Percentiles rank a stretch among this genome's conserved stretches.
phyloP scores from a whole-genome alignment of 2,888 invertebrate species.

The Leptothorax acervorum region DNA sequence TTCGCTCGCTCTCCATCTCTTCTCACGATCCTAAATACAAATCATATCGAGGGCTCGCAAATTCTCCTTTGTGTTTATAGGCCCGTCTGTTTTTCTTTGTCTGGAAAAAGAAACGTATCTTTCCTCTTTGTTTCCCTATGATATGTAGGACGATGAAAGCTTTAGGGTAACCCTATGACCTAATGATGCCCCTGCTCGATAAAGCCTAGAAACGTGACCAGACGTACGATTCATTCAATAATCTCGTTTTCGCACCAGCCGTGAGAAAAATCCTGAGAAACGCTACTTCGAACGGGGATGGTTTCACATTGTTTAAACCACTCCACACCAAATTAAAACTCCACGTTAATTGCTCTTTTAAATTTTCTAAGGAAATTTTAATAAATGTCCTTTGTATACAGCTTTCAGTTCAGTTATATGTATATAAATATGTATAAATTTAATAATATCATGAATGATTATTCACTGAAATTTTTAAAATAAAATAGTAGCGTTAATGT shows the following conservation, averaged over 20 bases:
- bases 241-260: slow-evolving; percentile 27
- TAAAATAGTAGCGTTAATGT: background rate
- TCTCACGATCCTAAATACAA: slow-evolving; percentile 22
- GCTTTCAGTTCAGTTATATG: background rate
- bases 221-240: slow-evolving; percentile 42
- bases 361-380: background rate
- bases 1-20: slow-evolving; percentile 14
- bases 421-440: slow-evolving; percentile 1
- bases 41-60: slow-evolving; percentile 19
- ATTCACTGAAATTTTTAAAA: background rate
- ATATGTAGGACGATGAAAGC: slow-evolving; percentile 81
- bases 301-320: background rate
- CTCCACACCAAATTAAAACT: background rate
- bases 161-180: slow-evolving; percentile 72
- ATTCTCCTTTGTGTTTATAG: slow-evolving; percentile 56
- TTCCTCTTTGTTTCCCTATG: slow-evolving; percentile 69
- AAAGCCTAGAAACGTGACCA: slow-evolving; percentile 63
- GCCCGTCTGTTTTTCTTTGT: slow-evolving; percentile 59
- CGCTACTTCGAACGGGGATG: slow-evolving; percentile 30
- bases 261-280: slow-evolving; percentile 20
- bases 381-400: background rate
- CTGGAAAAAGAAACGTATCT: slow-evolving; percentile 59
- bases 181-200: slow-evolving; percentile 69
- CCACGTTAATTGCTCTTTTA: background rate
- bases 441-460: background rate